Evolutionary conservation across 2,113 vertebrate genomes (phyloP), one percentile per base, ranked within the genome.

Genomic region (Illadopsis cleaveri): DNA sequence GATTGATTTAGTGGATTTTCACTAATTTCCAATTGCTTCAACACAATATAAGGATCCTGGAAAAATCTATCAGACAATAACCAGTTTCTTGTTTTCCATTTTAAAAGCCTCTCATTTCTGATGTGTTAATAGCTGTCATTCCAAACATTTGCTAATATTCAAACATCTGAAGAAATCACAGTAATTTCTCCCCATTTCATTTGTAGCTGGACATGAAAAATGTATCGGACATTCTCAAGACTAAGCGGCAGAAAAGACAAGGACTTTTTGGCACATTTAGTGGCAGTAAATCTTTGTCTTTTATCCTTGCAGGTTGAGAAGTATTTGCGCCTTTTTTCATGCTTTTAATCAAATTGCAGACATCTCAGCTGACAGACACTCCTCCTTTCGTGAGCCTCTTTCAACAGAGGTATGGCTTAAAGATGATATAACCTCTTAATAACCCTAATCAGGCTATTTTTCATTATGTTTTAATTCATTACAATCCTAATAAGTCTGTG

Each of bases 381-480:
- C 78, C 72, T 93, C 86, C 75, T 81, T 91, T 86, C 66, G 24
- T 71, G 53, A 93, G 86, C 22, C 22, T 84, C 92, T 86, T 90
- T 78, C 57, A 78, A 79, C 47, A 88, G 64, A 91, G 33, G 18
- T 80, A 92, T 42, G 48, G 69, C 90, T 96, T 96, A 87, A 90
- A 91, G 56, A 93, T 75, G 77, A 50, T 96, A 85, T 58, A 92
- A 89, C 72, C 56, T 89, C 86, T 89, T 97, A 97, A 96, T 90
- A 94, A 90, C 56, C 69, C 83, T 97, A 96, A 91, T 96, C 82
- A 86, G 86, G 81, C 91, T 95, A 65, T 62, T 91, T 96, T 92
- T 91, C 62, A 85, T 82, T 90, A 84, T 81, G 65, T 65, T 96
- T 92, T 92, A 96, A 93, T 90, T 96, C 90, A 94, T 58, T 86